These are phyloP conservation scores for Tachycineta bicolor DNA, from an alignment of 2,113 vertebrate genomes.

Conservation along the genomic window DNA sequence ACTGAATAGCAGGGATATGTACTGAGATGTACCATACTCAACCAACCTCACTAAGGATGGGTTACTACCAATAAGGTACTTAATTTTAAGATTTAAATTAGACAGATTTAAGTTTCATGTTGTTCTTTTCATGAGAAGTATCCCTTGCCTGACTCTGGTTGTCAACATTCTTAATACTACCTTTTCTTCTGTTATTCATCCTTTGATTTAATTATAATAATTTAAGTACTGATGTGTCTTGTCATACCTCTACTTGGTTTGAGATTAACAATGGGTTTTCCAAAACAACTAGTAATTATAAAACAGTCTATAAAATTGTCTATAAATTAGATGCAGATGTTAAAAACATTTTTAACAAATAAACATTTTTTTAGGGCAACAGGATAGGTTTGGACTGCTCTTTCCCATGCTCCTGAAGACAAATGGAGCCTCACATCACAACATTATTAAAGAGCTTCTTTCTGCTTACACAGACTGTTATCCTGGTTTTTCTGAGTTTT, in stretches of 20 bases:
- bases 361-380: background rate
- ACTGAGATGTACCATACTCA: too few species aligned
- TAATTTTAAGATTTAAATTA: background rate
- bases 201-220: background rate
- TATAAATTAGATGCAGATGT: background rate
- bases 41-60: background rate
- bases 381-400: background rate
- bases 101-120: background rate
- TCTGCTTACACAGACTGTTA: background rate
- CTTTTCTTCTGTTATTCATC: background rate
- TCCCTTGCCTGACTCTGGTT: background rate
- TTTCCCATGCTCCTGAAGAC: background rate
- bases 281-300: background rate
- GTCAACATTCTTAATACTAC: background rate
- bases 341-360: background rate
- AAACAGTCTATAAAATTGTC: background rate
- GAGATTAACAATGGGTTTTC: background rate
- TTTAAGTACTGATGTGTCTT: background rate
- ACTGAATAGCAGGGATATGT: background rate
- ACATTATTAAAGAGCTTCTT: background rate
- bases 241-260: background rate
- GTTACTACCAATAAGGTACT: background rate
- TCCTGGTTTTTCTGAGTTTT: too few species aligned
- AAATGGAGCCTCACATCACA: background rate
- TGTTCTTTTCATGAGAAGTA: background rate